Percentiles rank a stretch among this genome's conserved stretches.
These are phyloP conservation scores for Drosophila oshimai DNA, from an alignment of 1,140 invertebrate genomes.

Conservation along the genomic window DNA sequence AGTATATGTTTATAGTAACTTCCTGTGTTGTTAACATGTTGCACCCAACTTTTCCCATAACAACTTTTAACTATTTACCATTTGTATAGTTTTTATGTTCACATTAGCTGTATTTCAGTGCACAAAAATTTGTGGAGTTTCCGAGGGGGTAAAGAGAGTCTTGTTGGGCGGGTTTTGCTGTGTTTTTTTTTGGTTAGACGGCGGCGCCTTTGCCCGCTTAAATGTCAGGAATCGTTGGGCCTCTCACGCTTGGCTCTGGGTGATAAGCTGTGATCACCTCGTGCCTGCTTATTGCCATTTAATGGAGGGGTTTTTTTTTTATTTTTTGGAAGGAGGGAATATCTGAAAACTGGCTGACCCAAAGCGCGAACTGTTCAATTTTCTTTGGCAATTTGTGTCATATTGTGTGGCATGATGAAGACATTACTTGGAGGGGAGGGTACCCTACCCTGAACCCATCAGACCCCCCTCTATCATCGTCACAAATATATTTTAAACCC, in stretches of 20 bases:
- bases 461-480: not conserved
- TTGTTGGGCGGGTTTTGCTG: slow-evolving; percentile 6
- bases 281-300: slow-evolving; percentile 61
- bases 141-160: slow-evolving; percentile 1
- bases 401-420: slow-evolving; percentile 62
- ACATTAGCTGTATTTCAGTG: slow-evolving; percentile 5
- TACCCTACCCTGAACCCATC: not conserved
- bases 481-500: not conserved
- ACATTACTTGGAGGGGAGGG: slow-evolving; percentile 31
- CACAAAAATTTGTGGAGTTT: not conserved
- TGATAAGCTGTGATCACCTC: slow-evolving; percentile 59
- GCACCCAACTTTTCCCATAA: not conserved
- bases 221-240: slow-evolving; percentile 67
- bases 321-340: not conserved
- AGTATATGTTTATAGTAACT: no score
- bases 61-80: not conserved
- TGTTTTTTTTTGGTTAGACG: slow-evolving; percentile 30
- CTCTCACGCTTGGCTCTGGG: slow-evolving; percentile 36
- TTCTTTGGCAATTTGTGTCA: slow-evolving; percentile 66
- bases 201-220: slow-evolving; percentile 67
- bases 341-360: slow-evolving; percentile 36
- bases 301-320: slow-evolving; percentile 2
- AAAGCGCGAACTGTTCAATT: slow-evolving; percentile 43
- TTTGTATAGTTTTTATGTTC: not conserved
- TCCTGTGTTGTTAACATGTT: not conserved